Evolutionary conservation across 2,888 invertebrate species (phyloP), one percentile per base, ranked within the genome.

Genomic region (Amphipyra tragopoginis): DNA sequence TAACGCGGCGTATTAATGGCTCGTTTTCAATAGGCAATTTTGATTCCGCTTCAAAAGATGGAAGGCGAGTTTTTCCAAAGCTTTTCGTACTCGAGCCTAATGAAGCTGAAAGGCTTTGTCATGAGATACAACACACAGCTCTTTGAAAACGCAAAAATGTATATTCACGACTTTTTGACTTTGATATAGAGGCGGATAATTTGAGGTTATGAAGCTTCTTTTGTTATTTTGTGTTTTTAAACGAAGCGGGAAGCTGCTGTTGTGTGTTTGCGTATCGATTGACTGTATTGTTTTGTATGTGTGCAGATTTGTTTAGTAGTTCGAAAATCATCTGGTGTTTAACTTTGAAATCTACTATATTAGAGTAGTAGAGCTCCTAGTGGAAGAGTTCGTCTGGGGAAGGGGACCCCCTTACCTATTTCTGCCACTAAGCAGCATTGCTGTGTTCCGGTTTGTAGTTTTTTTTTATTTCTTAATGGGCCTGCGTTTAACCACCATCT

Each of bases 51-150:
- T 65, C 61, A 72, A 67, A 76, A 70, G 71, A 65, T 55, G 69
- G 58, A 44, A 62, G 29, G 38, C 39, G 58, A 38, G 34, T 43
- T 65, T 79, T 83, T 79, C 67, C 75, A 76, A 82, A 83, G 80
- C 75, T 72, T 68, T 70, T 63, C 52, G 49, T 71, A 62, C 77
- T 72, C 74, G 73, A 76, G 79, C 69, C 79, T 86, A 87, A 87
- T 86, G 86, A 87, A 82, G 77, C 82, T 60, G 83, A 86, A 87
- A 74, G 74, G 80, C 80, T 85, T 87, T 87, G 84, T 86, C 80
- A 76, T 66, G 79, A 85, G 85, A 87, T 85, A 84, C 59, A 77
- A 71, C 56, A 71, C 54, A 76, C 65, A 64, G 57, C 61, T 58
- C 70, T 79, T 72, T 67, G 58, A 60, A 50, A 52, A 54, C 48